These are phyloP conservation scores for Apocheima hispidaria DNA, from an alignment of 2,888 invertebrate species.

Conservation along the genomic window DNA sequence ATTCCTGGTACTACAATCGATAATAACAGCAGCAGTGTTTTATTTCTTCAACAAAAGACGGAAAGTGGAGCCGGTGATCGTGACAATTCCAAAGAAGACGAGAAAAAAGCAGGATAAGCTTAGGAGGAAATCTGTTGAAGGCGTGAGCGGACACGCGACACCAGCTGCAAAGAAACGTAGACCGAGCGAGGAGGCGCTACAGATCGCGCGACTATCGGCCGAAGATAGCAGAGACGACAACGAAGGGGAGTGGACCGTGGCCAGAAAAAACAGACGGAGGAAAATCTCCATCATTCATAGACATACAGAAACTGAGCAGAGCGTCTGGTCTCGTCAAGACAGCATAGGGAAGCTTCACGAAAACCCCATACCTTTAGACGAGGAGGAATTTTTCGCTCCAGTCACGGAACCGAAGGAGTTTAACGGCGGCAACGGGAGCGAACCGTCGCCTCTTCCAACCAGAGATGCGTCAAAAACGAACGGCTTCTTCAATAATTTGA, in stretches of 20 bases:
- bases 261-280: constrained; percentile 79
- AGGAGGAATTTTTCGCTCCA: constrained; percentile 83
- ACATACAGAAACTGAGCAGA: constrained; percentile 71
- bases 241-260: constrained; percentile 79
- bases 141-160: constrained; percentile 83
- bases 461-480: constrained; percentile 75
- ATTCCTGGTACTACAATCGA: constrained; percentile 80
- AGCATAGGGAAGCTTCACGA: constrained; percentile 76
- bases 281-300: constrained; percentile 78
- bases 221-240: constrained; percentile 84
- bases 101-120: constrained; percentile 73
- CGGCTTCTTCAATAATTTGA: constrained; percentile 79
- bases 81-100: constrained; percentile 66
- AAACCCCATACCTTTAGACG: constrained; percentile 84
- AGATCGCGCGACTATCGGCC: constrained; percentile 86
- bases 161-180: constrained; percentile 87
- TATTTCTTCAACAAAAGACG: constrained; percentile 82
- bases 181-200: constrained; percentile 91
- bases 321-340: constrained; percentile 68
- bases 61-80: constrained; percentile 65
- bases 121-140: constrained; percentile 89
- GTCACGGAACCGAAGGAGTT: constrained; percentile 78
- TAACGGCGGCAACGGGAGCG: constrained; percentile 55
- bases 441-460: constrained; percentile 56
- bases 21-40: constrained; percentile 78